Conservation (phyloP, 2,797 vertebrate species). For the Acestrorhynchus altus region DNA sequence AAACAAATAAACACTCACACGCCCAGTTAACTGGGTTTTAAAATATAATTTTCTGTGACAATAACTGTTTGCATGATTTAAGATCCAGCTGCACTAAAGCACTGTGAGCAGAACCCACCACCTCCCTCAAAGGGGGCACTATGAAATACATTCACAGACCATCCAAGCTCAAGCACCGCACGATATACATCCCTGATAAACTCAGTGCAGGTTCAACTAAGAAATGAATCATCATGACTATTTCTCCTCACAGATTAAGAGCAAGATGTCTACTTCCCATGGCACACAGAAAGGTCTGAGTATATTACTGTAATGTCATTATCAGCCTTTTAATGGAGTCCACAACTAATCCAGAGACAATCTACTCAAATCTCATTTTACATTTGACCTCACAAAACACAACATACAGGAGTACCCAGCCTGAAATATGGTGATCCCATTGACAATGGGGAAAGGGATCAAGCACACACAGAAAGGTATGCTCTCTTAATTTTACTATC, state of each 20-base stretch:
- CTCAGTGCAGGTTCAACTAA: neutral
- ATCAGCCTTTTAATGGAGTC: conserved; percentile 46
- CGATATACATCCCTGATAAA: neutral
- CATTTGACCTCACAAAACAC: neutral
- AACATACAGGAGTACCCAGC: neutral
- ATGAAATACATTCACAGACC: conserved; percentile 50
- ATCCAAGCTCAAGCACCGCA: conserved; percentile 31
- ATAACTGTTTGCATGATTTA: no score
- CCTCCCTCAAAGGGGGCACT: neutral
- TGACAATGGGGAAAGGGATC: conserved; percentile 10
- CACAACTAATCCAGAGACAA: conserved; percentile 27
- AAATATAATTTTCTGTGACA: no score
- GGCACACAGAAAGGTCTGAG: neutral
- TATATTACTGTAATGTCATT: conserved; percentile 6
- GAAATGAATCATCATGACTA: neutral
- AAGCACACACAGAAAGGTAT: conserved; percentile 22
- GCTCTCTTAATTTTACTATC: conserved; percentile 17
- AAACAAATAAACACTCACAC: no score
- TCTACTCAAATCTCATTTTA: conserved; percentile 13
- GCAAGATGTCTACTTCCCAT: neutral
- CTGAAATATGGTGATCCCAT: neutral
- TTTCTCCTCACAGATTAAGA: conserved; percentile 48
- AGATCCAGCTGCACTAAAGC: no score
- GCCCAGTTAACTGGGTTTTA: no score
- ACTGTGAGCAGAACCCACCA: neutral